Base-by-base conservation (phyloP, 2,888 invertebrate genomes). In the Lycaena phlaeas region DNA sequence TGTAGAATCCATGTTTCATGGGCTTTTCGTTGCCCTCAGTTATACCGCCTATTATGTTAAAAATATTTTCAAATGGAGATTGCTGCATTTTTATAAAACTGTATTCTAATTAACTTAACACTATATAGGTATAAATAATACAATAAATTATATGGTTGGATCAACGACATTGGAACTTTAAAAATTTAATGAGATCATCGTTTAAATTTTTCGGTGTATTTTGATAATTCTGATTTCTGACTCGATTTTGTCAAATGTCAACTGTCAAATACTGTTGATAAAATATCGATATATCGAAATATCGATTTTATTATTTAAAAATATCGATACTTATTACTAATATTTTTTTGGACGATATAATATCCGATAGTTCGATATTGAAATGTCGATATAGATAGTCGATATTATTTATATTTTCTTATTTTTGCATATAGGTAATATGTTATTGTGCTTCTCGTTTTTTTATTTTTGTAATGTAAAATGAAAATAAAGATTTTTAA, bases 1-100 rank as follows among this genome's bases (percentile, higher is more conserved):
- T 95, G 71, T 95, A 95, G 56, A 95, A 88, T n/a, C 95, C 95
- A 78, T 94, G 92, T 81, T 94, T 94, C 63, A 95, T 87, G n/a
- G 94, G 93, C 70, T 95, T 94, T 70, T 95, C 94, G 59, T 94
- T 92, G 27, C 91, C 92, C 54, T 90, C 89, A 9, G 92, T 89
- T 51, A 93, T 68, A 42, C 88, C 87, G 43, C 89, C 88, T 49
- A 91, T 86, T 50, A 90, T 89, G 60, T 87, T 90, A 51, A 90
- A 87, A 51, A 91, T 87, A 68, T 89, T 90, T 60, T 90, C 89
- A 65, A 91, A 87, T 14, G 84, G 84, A 17, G 84, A 82, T 46
- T 90, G 90, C 58, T 81, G 79, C 82, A 82, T 78, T 12, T 18
- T 34, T 12, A 34, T 7, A 15, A 22, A 17, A 12, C 11, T n/a